These are phyloP conservation scores for Nothocercus julius DNA, from an alignment of 2,113 vertebrate species.

Conservation along the genomic window DNA sequence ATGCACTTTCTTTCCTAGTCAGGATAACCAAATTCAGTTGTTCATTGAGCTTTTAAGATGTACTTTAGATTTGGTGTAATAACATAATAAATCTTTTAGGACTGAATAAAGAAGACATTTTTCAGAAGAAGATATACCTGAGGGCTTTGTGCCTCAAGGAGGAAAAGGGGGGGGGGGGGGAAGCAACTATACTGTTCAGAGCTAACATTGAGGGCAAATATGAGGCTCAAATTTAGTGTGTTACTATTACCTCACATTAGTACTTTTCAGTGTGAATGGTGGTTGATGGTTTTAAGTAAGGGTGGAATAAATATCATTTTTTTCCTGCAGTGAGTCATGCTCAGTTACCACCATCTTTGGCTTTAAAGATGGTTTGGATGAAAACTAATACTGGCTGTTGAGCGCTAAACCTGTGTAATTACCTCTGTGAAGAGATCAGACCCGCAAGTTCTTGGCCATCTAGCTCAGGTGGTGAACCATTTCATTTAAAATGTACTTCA, in stretches of 20 bases:
- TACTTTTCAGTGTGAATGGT: background rate
- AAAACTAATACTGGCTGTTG: background rate
- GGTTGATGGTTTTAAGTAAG: background rate
- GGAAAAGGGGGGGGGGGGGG: background rate
- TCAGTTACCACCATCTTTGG: background rate
- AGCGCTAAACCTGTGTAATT: background rate
- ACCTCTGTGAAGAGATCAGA: background rate
- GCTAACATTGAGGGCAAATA: background rate
- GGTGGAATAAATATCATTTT: background rate
- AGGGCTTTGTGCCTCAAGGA: background rate
- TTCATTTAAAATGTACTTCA: background rate
- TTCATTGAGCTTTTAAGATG: background rate
- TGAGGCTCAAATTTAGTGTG: background rate
- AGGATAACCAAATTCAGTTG: background rate
- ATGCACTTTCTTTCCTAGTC: background rate
- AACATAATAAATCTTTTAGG: background rate
- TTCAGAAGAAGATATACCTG: background rate
- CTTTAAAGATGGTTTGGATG: background rate
- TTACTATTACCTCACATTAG: background rate
- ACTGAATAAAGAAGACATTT: background rate
- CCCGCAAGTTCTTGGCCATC: background rate
- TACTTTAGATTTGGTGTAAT: background rate
- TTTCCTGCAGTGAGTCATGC: constrained; percentile 22
- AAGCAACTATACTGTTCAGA: background rate
- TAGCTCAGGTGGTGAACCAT: background rate